Conservation (phyloP, 1,140 invertebrate species). For the Megalopta genalis region DNA sequence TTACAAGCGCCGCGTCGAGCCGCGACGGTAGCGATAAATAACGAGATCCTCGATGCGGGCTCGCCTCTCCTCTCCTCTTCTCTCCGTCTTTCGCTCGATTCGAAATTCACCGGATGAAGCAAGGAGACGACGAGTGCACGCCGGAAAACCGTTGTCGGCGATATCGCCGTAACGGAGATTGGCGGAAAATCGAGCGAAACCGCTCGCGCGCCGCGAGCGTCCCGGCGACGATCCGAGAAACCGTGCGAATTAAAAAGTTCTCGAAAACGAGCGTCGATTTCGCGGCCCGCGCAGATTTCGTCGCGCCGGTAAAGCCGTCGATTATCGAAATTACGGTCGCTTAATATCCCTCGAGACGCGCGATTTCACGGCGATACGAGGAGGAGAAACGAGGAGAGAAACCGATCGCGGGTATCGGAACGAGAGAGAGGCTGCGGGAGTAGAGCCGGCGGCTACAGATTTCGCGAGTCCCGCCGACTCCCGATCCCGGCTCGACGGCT, state of each 20-base stretch:
- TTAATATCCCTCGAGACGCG: neutral
- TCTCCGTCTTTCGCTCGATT: neutral
- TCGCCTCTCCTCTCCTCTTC: no score
- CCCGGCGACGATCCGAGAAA: no score
- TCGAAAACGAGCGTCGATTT: neutral
- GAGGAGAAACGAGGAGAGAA: neutral
- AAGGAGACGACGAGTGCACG: neutral
- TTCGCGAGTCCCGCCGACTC: neutral
- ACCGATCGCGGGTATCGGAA: slow-evolving; percentile 15
- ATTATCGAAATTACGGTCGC: slow-evolving; percentile 13
- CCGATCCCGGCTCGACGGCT: no score
- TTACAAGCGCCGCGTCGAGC: no score
- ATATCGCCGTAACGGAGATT: neutral
- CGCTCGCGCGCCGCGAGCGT: no score
- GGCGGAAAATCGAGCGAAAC: no score
- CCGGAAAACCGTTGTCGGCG: neutral
- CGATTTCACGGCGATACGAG: neutral
- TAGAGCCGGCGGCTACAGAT: neutral
- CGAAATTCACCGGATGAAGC: neutral
- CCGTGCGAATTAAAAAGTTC: neutral
- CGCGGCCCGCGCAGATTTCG: neutral
- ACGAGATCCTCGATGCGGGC: neutral
- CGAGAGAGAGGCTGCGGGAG: slow-evolving; percentile 24
- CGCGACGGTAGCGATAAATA: no score
- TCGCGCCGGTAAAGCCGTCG: neutral